Base-by-base conservation (phyloP, 2,797 vertebrate species). In the Falco biarmicus region DNA sequence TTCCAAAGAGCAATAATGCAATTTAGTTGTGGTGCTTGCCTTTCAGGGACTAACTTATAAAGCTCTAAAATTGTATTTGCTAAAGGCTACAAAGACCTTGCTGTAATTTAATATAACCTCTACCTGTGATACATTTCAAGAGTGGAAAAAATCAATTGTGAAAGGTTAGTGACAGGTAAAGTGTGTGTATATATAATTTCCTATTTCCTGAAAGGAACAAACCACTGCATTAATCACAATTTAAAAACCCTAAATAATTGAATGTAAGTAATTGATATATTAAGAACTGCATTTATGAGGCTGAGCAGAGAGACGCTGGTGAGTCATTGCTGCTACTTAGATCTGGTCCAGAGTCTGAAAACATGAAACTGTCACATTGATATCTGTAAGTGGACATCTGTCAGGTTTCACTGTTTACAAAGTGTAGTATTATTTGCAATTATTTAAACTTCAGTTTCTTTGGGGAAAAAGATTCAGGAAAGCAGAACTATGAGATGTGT, bases 81-180 rank as follows among this genome's bases (percentile, higher is more conserved):
- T 79, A 76, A 31, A 86, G 85, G 57, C 77, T 63, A 26, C 43
- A 70, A 39, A 66, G 29, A 65, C 76, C 63, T 54, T 81, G n/a
- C 70, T 87, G 39, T 81, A 90, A 92, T 91, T 91, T 94, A 86
- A 76, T 86, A 41, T 37, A 63, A 50, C 31, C 11, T 69, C 26
- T 78, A 54, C 59, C 37, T 66, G 69, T 65, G 65, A 48, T 34
- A 29, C 15, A 10, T 78, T 88, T 90, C 31, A 75, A 80, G 32
- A 76, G 66, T 4, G 3, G 61, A 15, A 84, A 53, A 87, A 87
- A 69, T 39, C 39, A 74, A 3, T 79, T 87, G 39, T 32, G 32
- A 88, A 81, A 89, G 31, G 70, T 84, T 90, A 82, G 63, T 82
- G 77, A 48, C 74, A 93, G 83, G 87, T 87, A 10, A 96, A 93